Conservation (phyloP, 2,113 vertebrate genomes). For the Boulengeromyrus knoepffleri region DNA sequence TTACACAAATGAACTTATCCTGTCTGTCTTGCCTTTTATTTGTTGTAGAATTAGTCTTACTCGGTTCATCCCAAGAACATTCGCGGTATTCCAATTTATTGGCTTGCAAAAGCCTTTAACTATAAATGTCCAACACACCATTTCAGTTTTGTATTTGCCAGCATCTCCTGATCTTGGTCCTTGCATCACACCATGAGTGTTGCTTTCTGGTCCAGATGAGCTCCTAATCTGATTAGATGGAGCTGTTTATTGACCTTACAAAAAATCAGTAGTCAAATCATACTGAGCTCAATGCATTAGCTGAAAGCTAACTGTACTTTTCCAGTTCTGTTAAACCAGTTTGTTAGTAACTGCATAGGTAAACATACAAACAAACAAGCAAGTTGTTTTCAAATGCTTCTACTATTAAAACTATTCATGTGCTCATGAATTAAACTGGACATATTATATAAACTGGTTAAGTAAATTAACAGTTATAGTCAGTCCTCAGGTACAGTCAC, state of each 20-base stretch:
- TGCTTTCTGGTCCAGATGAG: neutral
- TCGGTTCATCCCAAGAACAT: neutral
- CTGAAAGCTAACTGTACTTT: neutral
- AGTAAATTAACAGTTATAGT: neutral
- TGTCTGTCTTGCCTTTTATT: neutral
- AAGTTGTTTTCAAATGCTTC: neutral
- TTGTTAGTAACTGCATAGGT: neutral
- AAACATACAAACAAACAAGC: neutral
- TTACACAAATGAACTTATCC: neutral
- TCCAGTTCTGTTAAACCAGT: neutral
- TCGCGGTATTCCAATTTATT: neutral
- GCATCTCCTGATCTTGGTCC: neutral
- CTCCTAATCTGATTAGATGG: neutral
- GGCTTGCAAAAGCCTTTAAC: neutral
- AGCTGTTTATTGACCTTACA: neutral
- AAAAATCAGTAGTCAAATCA: neutral
- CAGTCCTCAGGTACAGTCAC: neutral
- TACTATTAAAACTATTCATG: neutral
- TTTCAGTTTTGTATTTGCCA: neutral
- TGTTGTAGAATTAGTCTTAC: neutral
- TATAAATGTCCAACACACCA: neutral
- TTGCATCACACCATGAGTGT: neutral
- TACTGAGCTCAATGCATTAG: neutral
- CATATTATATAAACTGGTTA: neutral
- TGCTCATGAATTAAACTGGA: neutral